Conservation (phyloP, 1,140 invertebrate genomes). For the Polyergus mexicanus region DNA sequence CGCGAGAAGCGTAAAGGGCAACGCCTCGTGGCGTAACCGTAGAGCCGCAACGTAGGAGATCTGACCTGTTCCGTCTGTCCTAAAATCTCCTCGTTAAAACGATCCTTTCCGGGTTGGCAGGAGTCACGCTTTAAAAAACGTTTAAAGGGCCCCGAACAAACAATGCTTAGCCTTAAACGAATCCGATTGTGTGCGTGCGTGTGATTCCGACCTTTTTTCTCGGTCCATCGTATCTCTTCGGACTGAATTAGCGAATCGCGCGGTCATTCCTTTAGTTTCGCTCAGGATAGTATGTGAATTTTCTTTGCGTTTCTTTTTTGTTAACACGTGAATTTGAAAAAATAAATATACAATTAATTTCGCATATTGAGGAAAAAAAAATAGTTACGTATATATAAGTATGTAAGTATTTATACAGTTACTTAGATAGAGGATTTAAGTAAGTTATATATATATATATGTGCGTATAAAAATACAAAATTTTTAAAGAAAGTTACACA, state of each 20-base stretch:
- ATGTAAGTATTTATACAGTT: too few relatives aligned
- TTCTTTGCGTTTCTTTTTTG: not conserved
- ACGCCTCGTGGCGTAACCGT: conserved; percentile 67
- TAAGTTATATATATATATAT: not conserved
- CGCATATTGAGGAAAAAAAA: not conserved
- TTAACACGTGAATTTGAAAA: not conserved
- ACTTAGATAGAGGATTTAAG: too few relatives aligned
- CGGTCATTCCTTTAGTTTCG: conserved; percentile 20
- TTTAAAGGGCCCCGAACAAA: conserved; percentile 75
- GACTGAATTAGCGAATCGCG: not conserved
- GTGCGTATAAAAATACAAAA: not conserved
- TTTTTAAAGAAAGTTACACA: not conserved
- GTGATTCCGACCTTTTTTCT: not conserved
- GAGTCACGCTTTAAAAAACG: conserved; percentile 79
- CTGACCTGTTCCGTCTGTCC: conserved; percentile 72
- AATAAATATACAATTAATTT: not conserved
- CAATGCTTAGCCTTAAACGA: conserved; percentile 66
- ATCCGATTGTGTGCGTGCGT: conserved; percentile 2
- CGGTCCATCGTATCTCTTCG: not conserved
- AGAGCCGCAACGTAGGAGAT: conserved; percentile 38
- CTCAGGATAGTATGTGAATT: not conserved
- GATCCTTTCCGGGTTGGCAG: conserved; percentile 74
- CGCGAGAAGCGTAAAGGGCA: conserved; percentile 61
- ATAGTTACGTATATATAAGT: too few relatives aligned
- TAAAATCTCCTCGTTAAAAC: conserved; percentile 76